Evolutionary conservation across 2,797 vertebrate species (phyloP), one percentile per base, ranked within the genome.

Genomic region (Vespertilio murinus): DNA sequence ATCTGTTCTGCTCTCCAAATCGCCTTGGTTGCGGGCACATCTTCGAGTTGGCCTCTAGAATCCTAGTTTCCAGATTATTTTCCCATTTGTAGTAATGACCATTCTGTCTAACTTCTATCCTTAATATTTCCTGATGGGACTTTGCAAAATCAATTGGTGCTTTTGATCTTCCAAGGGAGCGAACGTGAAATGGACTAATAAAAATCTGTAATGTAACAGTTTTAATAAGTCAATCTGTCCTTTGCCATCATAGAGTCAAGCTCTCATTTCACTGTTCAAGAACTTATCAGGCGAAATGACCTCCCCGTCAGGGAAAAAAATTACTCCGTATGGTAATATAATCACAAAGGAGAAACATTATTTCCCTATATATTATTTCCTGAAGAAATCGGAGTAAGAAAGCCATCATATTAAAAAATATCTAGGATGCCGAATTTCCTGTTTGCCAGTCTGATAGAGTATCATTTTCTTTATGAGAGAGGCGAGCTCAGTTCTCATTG

Each of bases 221-320:
- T 95, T 79, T 96, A 92, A 95, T 96, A 97, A 96, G 85, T 97
- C 78, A 5, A 65, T 83, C 96, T 96, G 95, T 97, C 96, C 95
- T 97, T 96, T 88, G 80, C 95, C 90, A 77, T 96, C 97, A 95
- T 3, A 64, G 80, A 90, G 40, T 35, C 65, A 83, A 92, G 52
- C 23, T 94, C 93, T 94, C 70, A 75, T 75, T 69, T 14, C 93
- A 70, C 92, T 75, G 71, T 91, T 97, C 91, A 73, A 90, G 96
- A 97, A 77, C 95, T 96, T 95, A 94, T 96, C 95, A 80, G 80
- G 73, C 64, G 77, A 91, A 97, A 97, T 97, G 91, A 96, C 96
- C 94, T 96, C 88, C 23, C 47, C 33, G 69, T 94, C 91, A 87
- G 49, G 89, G 97, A 96, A 61, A 20, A 18, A 96, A 97, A 97